A percentile compares a stretch with the other conserved stretches of the same genome.
phyloP scores from a whole-genome alignment of 1,140 invertebrate genomes.

The Maniola jurtina region DNA sequence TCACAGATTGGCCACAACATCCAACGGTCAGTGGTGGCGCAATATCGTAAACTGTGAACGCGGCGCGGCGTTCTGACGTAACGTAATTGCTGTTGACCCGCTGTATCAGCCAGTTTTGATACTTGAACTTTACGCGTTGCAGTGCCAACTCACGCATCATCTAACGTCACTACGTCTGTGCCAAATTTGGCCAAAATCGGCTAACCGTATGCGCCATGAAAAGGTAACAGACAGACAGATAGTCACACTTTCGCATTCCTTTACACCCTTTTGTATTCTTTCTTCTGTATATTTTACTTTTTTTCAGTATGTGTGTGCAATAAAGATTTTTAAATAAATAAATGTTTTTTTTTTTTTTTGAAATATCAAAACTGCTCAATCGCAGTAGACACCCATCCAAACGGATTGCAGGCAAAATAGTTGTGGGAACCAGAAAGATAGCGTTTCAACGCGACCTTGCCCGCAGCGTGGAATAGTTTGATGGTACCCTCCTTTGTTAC shows the following conservation, averaged over 20 bases:
- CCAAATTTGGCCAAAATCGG: too few species aligned
- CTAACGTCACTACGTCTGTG: too few species aligned
- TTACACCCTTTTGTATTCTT: too few species aligned
- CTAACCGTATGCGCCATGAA: too few species aligned
- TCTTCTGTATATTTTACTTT: too few species aligned
- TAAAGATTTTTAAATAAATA: too few species aligned
- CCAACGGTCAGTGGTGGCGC: neutral
- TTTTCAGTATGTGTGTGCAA: too few species aligned
- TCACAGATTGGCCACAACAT: neutral
- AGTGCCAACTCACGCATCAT: too few species aligned
- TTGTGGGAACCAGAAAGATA: neutral
- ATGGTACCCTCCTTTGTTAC: neutral
- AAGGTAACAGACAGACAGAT: too few species aligned
- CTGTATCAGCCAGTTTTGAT: neutral
- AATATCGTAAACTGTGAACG: slow-evolving; percentile 3
- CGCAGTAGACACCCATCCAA: neutral
- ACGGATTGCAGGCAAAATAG: too few species aligned
- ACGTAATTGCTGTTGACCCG: neutral
- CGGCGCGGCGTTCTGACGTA: neutral
- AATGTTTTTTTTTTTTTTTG: too few species aligned
- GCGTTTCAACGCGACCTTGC: slow-evolving; percentile 1
- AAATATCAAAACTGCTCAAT: neutral
- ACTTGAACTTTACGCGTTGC: neutral
- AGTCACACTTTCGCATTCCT: too few species aligned
- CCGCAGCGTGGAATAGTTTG: neutral